A percentile compares a stretch with the other conserved stretches of the same genome.
Conservation (phyloP, 2,797 vertebrate genomes). For the Mareca strepera region DNA sequence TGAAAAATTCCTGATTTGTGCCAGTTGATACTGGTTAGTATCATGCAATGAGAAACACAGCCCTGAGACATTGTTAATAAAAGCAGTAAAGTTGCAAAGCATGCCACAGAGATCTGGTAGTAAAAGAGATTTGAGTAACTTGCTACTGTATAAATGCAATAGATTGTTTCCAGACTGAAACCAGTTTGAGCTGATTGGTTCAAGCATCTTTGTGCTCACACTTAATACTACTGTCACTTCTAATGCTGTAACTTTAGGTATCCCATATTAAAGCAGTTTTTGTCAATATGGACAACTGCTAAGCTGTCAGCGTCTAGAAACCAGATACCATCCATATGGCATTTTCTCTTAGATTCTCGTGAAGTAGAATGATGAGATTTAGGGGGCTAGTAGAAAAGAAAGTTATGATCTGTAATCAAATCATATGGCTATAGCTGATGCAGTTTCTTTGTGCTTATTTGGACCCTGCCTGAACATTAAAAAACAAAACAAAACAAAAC, state of each 20-base stretch:
- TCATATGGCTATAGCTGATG: neutral
- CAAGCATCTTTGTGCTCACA: neutral
- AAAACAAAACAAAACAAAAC: neutral
- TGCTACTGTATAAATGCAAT: neutral
- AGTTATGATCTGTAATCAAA: neutral
- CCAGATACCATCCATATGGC: fast-evolving
- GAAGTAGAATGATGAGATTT: neutral
- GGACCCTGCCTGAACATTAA: neutral
- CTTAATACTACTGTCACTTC: neutral
- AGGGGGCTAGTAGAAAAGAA: neutral
- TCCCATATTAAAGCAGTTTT: neutral
- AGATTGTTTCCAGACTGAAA: neutral
- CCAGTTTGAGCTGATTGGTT: neutral
- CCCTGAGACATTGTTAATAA: neutral
- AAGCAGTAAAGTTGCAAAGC: neutral
- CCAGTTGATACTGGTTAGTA: neutral
- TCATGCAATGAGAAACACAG: fast-evolving
- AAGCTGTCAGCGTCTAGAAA: neutral
- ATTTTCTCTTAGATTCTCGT: neutral
- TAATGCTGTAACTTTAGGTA: neutral
- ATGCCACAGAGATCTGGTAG: neutral
- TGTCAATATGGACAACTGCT: fast-evolving
- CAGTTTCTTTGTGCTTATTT: neutral
- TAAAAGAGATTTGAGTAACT: neutral
- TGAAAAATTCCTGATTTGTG: neutral